Percentiles rank a stretch among this genome's conserved stretches.
phyloP scores from a whole-genome alignment of 1,140 invertebrate genomes.

The Brachionus asplanchnoidis region DNA sequence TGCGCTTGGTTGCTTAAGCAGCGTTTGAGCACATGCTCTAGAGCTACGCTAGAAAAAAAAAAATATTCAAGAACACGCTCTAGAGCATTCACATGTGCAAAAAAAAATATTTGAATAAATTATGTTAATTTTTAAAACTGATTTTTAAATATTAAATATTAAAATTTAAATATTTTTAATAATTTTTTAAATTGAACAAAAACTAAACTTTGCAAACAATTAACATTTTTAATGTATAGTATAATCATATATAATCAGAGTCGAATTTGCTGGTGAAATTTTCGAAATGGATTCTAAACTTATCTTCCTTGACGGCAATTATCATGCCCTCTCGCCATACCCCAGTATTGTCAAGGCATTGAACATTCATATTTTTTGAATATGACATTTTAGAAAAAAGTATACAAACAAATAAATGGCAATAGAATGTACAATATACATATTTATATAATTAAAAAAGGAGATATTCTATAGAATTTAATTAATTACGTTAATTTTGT shows the following conservation, averaged over 20 bases:
- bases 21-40: too few species aligned
- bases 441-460: neutral
- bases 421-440: neutral
- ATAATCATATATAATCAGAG: neutral
- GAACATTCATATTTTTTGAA: neutral
- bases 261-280: slow-evolving; percentile 1
- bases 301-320: neutral
- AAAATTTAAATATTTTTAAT: too few species aligned
- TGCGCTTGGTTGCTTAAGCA: too few species aligned
- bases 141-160: too few species aligned
- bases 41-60: too few species aligned
- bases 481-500: neutral
- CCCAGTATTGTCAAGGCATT: neutral
- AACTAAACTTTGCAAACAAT: too few species aligned
- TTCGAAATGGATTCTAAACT: neutral
- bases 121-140: too few species aligned
- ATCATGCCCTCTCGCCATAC: neutral
- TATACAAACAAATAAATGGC: neutral
- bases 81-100: too few species aligned
- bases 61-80: too few species aligned
- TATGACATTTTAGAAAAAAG: neutral
- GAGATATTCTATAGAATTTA: neutral
- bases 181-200: too few species aligned
- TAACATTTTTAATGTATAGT: too few species aligned
- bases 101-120: too few species aligned